Percentiles rank a stretch among this genome's conserved stretches.
These are phyloP conservation scores for Leguminivora glycinivorella DNA, from an alignment of 1,140 invertebrate genomes.

Conservation along the genomic window DNA sequence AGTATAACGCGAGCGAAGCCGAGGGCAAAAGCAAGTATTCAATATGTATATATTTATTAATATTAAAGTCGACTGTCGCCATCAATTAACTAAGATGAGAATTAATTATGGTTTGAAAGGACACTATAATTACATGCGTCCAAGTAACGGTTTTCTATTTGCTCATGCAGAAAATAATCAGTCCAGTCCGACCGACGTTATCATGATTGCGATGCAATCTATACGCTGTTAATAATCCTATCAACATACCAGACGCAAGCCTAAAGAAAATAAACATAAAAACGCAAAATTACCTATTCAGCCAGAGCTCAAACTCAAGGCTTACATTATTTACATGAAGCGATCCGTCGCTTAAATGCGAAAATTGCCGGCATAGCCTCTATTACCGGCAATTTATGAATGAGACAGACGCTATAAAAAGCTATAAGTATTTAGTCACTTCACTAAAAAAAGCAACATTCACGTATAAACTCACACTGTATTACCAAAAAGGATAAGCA, in stretches of 20 bases:
- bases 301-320: background rate
- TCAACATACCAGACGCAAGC: background rate
- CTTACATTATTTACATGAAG: conserved; percentile 16
- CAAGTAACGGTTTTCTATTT: conserved; percentile 12
- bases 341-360: background rate
- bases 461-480: too few relatives aligned
- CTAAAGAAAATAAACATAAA: conserved; percentile 10
- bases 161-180: conserved; percentile 22
- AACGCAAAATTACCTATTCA: background rate
- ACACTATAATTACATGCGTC: background rate
- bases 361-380: conserved; percentile 14
- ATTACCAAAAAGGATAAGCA: too few relatives aligned
- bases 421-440: background rate
- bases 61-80: background rate
- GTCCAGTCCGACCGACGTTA: background rate
- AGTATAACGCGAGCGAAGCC: too few relatives aligned
- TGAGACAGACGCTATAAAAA: conserved; percentile 16
- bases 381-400: conserved; percentile 12
- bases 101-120: background rate
- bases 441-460: too few relatives aligned
- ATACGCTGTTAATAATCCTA: background rate
- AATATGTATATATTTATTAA: background rate
- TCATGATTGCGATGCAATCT: background rate
- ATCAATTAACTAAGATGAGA: too few relatives aligned
- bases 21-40: too few relatives aligned